These are phyloP conservation scores for Drosophila trapezifrons DNA, from an alignment of 1,140 invertebrate genomes.

Conservation along the genomic window DNA sequence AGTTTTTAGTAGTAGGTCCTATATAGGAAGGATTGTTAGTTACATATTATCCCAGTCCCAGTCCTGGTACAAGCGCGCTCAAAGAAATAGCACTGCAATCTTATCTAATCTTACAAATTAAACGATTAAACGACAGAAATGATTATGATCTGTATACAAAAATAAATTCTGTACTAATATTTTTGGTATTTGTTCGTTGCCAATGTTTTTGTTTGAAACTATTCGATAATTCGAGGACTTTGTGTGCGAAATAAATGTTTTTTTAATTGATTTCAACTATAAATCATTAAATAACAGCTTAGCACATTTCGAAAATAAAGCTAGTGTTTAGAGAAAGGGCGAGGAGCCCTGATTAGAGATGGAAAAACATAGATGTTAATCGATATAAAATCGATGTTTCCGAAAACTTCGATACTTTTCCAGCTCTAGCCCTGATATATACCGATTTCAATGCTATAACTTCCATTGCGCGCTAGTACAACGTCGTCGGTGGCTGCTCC, in stretches of 20 bases:
- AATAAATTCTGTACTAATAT: constrained; percentile 6
- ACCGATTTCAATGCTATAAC: constrained; percentile 1
- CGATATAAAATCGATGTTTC: too few species aligned
- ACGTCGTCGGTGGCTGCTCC: constrained; percentile 1
- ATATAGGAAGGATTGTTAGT: not conserved
- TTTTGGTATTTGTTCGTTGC: not conserved
- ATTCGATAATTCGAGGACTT: not conserved
- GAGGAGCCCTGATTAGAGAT: too few species aligned
- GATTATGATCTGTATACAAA: not conserved
- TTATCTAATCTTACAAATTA: not conserved
- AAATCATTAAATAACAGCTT: not conserved
- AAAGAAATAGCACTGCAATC: constrained; percentile 13
- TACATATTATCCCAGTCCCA: not conserved
- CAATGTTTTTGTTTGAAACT: constrained; percentile 1
- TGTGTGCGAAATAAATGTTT: constrained; percentile 2
- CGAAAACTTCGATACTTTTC: too few species aligned
- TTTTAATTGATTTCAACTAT: not conserved
- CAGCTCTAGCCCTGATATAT: not conserved
- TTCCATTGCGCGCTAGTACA: constrained; percentile 21
- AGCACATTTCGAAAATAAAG: not conserved
- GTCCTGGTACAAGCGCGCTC: constrained; percentile 20
- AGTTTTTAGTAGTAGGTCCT: not conserved
- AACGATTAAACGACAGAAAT: not conserved
- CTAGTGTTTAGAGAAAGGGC: not conserved
- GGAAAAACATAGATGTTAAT: too few species aligned